These are phyloP conservation scores for Zoanthus solanderi DNA, from an alignment of 92 coral and sea anemone species.

Conservation along the genomic window DNA sequence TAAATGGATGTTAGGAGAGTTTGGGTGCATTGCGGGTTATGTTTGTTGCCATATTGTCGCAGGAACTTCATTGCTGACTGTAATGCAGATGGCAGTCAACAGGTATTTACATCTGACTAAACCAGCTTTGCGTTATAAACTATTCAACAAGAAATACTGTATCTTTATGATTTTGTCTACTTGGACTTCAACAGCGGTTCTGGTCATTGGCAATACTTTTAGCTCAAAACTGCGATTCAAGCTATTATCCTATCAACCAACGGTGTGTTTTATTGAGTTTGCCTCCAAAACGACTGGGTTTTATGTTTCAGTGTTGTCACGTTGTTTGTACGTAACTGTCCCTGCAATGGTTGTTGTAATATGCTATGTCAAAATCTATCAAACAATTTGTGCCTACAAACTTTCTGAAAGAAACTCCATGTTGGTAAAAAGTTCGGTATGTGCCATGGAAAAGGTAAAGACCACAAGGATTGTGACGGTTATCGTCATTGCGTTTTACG, in stretches of 20 bases:
- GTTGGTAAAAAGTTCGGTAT: not conserved
- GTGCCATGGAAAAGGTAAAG: not conserved
- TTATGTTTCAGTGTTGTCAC: not conserved
- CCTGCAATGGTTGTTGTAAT: not conserved
- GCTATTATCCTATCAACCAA: not conserved
- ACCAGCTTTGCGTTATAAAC: not conserved
- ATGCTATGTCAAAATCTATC: constrained; percentile 15
- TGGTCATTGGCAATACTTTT: not conserved
- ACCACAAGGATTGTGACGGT: constrained; percentile 5
- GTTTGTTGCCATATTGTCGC: not conserved
- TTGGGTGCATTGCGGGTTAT: not conserved
- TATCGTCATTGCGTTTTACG: not conserved
- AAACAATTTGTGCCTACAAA: constrained; percentile 14
- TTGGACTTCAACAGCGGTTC: not conserved
- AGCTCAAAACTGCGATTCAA: not conserved
- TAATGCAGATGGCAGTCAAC: constrained; percentile 20
- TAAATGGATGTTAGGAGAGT: constrained; percentile 9
- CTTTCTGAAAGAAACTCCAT: not conserved
- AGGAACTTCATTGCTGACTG: constrained; percentile 11
- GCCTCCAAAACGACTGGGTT: not conserved
- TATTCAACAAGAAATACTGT: not conserved
- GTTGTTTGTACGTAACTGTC: not conserved
- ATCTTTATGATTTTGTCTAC: not conserved
- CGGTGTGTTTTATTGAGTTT: not conserved
- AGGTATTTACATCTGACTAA: not conserved